phyloP scores from a whole-genome alignment of 2,888 invertebrate species.

The Neelides folsomi region DNA sequence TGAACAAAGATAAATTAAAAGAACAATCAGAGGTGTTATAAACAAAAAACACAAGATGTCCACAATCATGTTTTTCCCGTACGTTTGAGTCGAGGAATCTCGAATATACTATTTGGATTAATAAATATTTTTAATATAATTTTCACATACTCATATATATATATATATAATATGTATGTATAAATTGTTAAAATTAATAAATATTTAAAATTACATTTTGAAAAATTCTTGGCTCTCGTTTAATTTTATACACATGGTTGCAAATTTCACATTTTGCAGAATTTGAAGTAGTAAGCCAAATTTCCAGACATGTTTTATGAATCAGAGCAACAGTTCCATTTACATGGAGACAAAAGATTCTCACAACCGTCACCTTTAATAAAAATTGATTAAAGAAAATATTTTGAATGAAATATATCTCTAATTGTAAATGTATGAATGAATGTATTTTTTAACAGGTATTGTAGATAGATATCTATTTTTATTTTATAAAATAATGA shows the following conservation, averaged over 20 bases:
- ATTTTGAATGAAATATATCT: neutral
- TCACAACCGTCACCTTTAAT: conserved; percentile 34
- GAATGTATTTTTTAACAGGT: no score
- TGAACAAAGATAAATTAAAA: conserved; percentile 38
- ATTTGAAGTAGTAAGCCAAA: conserved; percentile 41
- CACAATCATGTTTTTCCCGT: no score
- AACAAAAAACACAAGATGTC: neutral
- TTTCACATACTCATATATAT: no score
- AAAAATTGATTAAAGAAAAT: neutral
- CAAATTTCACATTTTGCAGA: conserved; percentile 42
- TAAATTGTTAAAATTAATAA: no score
- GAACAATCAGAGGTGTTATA: neutral
- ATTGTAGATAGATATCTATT: no score
- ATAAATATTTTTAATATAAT: no score
- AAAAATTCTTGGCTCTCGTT: conserved; percentile 36
- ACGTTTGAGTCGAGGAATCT: no score
- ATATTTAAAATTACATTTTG: conserved; percentile 35
- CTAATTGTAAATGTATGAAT: no score
- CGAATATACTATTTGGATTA: no score
- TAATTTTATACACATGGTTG: conserved; percentile 37
- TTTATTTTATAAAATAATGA: no score
- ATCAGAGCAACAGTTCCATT: conserved; percentile 42
- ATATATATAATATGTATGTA: no score
- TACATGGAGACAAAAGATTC: conserved; percentile 40
- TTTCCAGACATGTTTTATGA: conserved; percentile 42